Evolutionary conservation across 2,113 vertebrate species (phyloP).

Genomic region (Pituophis catenifer): DNA sequence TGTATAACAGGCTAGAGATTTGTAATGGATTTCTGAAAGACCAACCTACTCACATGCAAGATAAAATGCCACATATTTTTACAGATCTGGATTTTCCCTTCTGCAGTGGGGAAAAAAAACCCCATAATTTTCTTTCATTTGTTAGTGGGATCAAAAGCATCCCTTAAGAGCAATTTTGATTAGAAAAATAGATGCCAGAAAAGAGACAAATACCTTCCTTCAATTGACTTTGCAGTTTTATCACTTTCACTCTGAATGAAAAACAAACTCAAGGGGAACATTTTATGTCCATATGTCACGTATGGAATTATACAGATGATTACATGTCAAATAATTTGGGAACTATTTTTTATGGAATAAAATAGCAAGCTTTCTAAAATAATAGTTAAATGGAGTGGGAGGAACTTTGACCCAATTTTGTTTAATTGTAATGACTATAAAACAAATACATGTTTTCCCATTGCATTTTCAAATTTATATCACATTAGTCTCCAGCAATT

Average conservation of each 20-base stretch:
- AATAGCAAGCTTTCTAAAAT: not conserved
- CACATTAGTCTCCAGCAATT: not conserved
- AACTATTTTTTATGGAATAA: not conserved
- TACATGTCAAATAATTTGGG: not conserved
- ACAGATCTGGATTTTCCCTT: not conserved
- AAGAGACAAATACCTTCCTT: not conserved
- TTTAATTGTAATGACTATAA: not conserved
- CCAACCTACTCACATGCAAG: not conserved
- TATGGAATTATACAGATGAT: not conserved
- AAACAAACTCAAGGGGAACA: not conserved
- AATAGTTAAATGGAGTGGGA: not conserved
- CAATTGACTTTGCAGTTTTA: not conserved
- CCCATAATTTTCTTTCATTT: not conserved
- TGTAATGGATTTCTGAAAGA: not conserved
- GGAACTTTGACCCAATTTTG: not conserved
- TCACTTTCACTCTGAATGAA: not conserved
- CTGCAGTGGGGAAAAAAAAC: rapidly evolving
- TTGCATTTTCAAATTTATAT: not conserved
- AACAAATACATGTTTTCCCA: not conserved
- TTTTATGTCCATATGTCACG: not conserved
- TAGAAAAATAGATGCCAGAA: not conserved
- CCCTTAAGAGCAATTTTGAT: not conserved
- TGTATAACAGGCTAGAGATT: not conserved
- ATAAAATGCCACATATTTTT: not conserved
- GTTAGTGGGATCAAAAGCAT: not conserved